Evolutionary conservation across 2,797 vertebrate species (phyloP).

Genomic region (Microctenopoma lineatum): DNA sequence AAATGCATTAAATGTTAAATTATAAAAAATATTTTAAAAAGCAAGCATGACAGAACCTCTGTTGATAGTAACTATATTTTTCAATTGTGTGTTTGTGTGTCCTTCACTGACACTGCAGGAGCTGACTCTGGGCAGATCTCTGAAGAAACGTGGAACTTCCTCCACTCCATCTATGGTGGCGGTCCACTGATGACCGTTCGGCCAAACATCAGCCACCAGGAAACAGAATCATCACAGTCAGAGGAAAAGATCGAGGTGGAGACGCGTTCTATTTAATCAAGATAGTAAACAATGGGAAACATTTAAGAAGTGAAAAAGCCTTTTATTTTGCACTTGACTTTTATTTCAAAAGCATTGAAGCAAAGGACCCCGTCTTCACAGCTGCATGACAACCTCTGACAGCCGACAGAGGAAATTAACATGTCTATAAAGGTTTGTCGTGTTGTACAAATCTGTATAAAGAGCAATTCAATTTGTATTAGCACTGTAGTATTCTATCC

Average conservation of each 20-base stretch:
- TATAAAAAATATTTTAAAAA: no score
- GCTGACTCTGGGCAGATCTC: conserved; percentile 99
- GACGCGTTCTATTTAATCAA: conserved; percentile 89
- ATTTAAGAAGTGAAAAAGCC: conserved; percentile 68
- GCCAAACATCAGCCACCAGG: conserved; percentile 88
- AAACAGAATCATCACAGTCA: conserved; percentile 85
- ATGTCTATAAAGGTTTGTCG: conserved; percentile 59
- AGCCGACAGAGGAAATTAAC: conserved; percentile 65
- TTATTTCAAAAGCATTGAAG: conserved; percentile 84
- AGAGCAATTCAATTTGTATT: conserved; percentile 75
- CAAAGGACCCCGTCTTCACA: conserved; percentile 74
- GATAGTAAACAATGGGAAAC: conserved; percentile 38
- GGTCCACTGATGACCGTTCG: conserved; percentile 93
- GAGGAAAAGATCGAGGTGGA: conserved; percentile 98
- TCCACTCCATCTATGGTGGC: conserved; percentile 94
- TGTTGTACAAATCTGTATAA: conserved; percentile 80
- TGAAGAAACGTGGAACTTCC: conserved; percentile 98
- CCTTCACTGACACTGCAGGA: conserved; percentile 76
- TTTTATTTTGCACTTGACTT: conserved; percentile 87
- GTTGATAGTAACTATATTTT: no score
- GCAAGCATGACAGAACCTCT: not conserved
- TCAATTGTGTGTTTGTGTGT: not conserved
- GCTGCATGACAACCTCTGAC: conserved; percentile 69
- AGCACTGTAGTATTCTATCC: conserved; percentile 74
- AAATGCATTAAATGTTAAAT: not conserved